These are phyloP conservation scores for Aphelocoma californica DNA, from an alignment of 2,797 vertebrate species.

Conservation along the genomic window DNA sequence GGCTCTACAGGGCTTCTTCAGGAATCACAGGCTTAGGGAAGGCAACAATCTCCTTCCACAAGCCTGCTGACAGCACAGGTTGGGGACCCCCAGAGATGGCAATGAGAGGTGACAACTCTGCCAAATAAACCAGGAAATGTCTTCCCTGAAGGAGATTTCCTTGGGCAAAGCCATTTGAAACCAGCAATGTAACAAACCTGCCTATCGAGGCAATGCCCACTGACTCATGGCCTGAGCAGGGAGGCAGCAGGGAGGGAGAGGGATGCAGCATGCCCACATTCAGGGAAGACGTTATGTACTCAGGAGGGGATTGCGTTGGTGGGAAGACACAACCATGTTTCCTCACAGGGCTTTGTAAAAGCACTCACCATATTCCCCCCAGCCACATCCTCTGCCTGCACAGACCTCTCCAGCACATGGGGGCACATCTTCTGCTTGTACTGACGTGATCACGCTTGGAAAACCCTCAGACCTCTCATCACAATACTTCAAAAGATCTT, in stretches of 20 bases:
- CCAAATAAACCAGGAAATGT: neutral
- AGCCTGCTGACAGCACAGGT: neutral
- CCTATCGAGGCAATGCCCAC: neutral
- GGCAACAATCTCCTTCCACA: neutral
- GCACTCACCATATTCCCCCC: neutral
- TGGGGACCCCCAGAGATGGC: neutral
- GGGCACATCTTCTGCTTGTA: neutral
- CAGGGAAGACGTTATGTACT: neutral
- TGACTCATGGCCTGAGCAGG: neutral
- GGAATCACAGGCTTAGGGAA: neutral
- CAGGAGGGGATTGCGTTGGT: neutral
- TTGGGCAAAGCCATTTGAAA: no score
- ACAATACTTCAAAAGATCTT: neutral
- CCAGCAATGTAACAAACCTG: neutral
- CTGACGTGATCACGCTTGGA: neutral
- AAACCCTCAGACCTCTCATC: neutral
- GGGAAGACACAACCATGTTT: rapidly evolving
- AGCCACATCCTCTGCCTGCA: neutral
- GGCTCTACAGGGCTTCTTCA: neutral
- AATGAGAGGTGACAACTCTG: neutral
- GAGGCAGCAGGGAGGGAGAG: neutral
- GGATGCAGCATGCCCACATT: neutral
- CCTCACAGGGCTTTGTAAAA: neutral
- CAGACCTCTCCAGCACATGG: neutral
- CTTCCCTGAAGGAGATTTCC: neutral